Evolutionary conservation across 2,113 vertebrate genomes (phyloP).

Genomic region (Dipodomys ordii): DNA sequence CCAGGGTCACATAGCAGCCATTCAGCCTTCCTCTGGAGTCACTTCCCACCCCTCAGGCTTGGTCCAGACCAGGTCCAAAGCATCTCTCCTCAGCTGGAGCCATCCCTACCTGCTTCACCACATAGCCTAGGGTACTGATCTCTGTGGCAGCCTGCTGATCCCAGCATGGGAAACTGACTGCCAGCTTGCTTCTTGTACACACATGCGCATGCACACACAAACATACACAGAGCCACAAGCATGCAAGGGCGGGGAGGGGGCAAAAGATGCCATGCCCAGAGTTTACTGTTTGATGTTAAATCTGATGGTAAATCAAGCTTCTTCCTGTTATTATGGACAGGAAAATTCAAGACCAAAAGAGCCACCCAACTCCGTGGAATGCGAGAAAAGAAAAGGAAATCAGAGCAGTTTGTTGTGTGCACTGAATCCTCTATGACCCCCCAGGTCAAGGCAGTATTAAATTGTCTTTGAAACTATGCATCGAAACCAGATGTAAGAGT

Average conservation of each 20-base stretch:
- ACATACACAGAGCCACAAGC: neutral
- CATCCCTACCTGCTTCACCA: neutral
- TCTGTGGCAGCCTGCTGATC: neutral
- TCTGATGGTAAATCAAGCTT: neutral
- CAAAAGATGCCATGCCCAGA: neutral
- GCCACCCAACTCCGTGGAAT: neutral
- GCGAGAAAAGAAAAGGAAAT: slow-evolving; percentile 40
- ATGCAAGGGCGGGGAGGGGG: neutral
- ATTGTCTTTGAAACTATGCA: neutral
- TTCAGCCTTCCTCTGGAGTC: neutral
- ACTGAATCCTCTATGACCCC: neutral
- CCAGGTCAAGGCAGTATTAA: neutral
- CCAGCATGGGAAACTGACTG: neutral
- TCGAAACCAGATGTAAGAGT: neutral
- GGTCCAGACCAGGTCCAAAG: neutral
- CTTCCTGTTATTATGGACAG: neutral
- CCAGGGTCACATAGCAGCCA: too few species aligned
- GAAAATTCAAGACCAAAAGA: slow-evolving; percentile 9
- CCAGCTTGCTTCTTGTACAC: neutral
- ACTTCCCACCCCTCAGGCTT: neutral
- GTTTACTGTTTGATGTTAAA: slow-evolving; percentile 13
- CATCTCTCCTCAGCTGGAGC: neutral
- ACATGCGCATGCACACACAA: too few species aligned
- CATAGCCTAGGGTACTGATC: neutral
- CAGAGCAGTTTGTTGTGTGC: neutral